phyloP scores from a whole-genome alignment of 53 echinoderm and acorn worm species.

The Patiria pectinifera region DNA sequence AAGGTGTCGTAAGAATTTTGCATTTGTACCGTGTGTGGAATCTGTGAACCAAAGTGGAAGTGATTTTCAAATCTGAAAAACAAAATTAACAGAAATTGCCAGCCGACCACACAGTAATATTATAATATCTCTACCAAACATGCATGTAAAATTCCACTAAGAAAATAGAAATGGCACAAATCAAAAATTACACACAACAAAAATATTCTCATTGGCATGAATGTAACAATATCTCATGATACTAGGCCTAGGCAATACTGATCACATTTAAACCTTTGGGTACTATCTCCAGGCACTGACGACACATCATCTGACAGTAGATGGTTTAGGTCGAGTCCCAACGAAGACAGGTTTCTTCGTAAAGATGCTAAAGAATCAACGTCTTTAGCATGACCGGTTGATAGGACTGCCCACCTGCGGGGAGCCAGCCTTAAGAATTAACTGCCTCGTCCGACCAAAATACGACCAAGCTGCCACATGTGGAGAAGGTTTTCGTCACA shows the following conservation, averaged over 20 bases:
- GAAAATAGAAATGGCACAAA: not conserved
- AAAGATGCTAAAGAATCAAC: conserved; percentile 41
- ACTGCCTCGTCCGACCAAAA: conserved; percentile 9
- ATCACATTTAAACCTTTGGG: conserved; percentile 46
- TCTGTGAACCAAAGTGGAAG: conserved; percentile 32
- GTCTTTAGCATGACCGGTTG: not conserved
- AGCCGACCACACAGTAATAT: not conserved
- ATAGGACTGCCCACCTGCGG: not conserved
- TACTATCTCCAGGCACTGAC: conserved; percentile 27
- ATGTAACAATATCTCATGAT: conserved; percentile 12
- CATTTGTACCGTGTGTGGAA: not conserved
- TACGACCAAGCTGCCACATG: not conserved
- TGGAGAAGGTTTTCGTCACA: not conserved
- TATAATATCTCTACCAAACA: not conserved
- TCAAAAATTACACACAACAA: not conserved
- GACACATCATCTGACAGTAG: not conserved
- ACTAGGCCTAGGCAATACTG: conserved; percentile 50
- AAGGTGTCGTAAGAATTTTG: no score
- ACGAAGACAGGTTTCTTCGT: conserved; percentile 5
- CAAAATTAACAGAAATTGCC: not conserved
- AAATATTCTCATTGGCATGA: not conserved
- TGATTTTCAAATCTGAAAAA: conserved; percentile 23
- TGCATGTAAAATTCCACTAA: not conserved
- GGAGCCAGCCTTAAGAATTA: conserved; percentile 7
- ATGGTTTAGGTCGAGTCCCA: conserved; percentile 29